Conservation (phyloP, 1,140 invertebrate genomes). For the Cephus cinctus region DNA sequence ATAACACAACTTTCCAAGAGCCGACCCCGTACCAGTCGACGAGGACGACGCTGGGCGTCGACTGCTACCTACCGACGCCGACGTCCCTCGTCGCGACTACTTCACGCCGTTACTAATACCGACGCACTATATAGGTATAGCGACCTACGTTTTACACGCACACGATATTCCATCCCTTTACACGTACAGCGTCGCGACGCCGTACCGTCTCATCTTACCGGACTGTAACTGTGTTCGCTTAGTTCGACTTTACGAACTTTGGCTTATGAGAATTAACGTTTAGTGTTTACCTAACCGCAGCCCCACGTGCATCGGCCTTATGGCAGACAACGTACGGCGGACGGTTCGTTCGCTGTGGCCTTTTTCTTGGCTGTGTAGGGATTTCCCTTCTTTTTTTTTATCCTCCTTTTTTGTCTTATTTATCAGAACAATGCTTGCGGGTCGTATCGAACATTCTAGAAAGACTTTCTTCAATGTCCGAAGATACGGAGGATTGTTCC, state of each 20-base stretch:
- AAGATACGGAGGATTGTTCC: too few species aligned
- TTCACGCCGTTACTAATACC: slow-evolving; percentile 7
- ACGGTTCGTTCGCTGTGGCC: not conserved
- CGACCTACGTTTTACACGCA: too few species aligned
- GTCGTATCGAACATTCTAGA: too few species aligned
- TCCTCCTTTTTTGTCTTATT: too few species aligned
- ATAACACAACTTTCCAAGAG: too few species aligned
- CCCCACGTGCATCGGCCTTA: slow-evolving; percentile 22
- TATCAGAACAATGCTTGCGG: too few species aligned
- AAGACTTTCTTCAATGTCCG: too few species aligned
- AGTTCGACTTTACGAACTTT: slow-evolving; percentile 42
- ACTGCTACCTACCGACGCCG: not conserved
- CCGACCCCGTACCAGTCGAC: not conserved
- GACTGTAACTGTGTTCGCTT: slow-evolving; percentile 31
- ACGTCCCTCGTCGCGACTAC: slow-evolving; percentile 9
- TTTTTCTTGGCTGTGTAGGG: too few species aligned
- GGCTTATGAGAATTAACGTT: slow-evolving; percentile 47
- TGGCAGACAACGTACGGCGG: not conserved
- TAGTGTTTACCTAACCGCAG: slow-evolving; percentile 21
- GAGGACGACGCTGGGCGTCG: not conserved
- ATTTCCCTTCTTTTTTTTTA: too few species aligned
- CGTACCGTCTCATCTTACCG: not conserved
- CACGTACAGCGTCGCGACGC: too few species aligned
- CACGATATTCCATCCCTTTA: too few species aligned
- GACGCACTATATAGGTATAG: too few species aligned